Evolutionary conservation across 2,888 invertebrate genomes (phyloP).

Genomic region (Cartodere bifasciata): DNA sequence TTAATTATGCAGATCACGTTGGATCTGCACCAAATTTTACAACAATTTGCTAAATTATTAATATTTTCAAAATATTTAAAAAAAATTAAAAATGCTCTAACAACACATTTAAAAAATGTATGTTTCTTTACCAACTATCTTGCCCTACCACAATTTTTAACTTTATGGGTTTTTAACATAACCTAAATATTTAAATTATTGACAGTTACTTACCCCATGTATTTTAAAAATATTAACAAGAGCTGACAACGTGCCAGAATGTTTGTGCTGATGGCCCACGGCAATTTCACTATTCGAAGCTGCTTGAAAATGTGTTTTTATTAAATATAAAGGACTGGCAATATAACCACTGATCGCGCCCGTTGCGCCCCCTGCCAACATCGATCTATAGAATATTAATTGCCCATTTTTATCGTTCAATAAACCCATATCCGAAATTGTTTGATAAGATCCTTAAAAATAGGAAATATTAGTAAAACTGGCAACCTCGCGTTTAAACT

Average conservation of each 20-base stretch:
- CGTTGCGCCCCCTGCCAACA: constrained; percentile 61
- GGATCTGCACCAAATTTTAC: too few relatives aligned
- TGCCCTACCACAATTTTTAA: too few relatives aligned
- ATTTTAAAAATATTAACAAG: constrained; percentile 36
- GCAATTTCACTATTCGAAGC: constrained; percentile 63
- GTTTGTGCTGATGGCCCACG: constrained; percentile 76
- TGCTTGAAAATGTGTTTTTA: constrained; percentile 73
- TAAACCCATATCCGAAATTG: constrained; percentile 24
- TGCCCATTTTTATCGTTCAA: constrained; percentile 30
- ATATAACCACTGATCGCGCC: constrained; percentile 67
- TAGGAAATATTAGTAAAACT: too few relatives aligned
- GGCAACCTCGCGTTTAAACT: too few relatives aligned
- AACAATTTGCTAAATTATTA: too few relatives aligned
- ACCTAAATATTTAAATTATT: too few relatives aligned
- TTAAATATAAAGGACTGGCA: constrained; percentile 81
- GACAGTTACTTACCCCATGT: constrained; percentile 40
- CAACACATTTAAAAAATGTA: too few relatives aligned
- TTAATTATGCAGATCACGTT: too few relatives aligned
- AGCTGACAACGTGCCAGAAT: constrained; percentile 34
- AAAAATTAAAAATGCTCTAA: too few relatives aligned
- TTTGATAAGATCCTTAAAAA: constrained; percentile 26
- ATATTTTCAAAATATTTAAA: too few relatives aligned
- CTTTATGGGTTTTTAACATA: too few relatives aligned
- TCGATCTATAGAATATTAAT: constrained; percentile 37
- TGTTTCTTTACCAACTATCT: too few relatives aligned